Evolutionary conservation across 2,113 vertebrate species (phyloP).

Genomic region (Phylloscopus trochilus): DNA sequence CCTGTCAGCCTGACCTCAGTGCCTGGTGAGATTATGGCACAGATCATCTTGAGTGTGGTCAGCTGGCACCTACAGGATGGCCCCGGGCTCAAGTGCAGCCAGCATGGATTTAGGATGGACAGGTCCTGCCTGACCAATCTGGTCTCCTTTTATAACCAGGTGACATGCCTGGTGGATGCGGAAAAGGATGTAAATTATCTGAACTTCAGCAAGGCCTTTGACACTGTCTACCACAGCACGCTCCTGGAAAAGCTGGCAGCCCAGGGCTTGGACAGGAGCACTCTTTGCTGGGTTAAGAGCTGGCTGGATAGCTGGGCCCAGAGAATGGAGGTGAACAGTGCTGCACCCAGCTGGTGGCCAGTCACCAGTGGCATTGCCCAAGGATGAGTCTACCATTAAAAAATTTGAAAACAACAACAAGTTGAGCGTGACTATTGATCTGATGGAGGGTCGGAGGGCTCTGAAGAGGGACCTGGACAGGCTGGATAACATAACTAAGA

Average conservation of each 20-base stretch:
- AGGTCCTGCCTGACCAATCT: not conserved
- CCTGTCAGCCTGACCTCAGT: not conserved
- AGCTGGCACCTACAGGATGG: rapidly evolving
- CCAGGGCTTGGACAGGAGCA: not conserved
- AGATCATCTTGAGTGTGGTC: not conserved
- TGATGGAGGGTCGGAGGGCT: not conserved
- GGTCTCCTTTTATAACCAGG: no score
- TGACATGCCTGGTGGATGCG: rapidly evolving
- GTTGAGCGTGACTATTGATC: not conserved
- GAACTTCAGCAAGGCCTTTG: not conserved
- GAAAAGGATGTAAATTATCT: not conserved
- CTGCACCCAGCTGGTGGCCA: rapidly evolving
- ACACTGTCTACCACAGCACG: not conserved
- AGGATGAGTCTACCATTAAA: not conserved
- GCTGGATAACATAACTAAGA: no score
- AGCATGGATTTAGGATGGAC: not conserved
- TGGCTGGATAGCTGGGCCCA: not conserved
- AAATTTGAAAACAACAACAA: not conserved
- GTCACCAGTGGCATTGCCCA: not conserved
- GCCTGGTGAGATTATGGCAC: rapidly evolving
- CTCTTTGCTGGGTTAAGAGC: not conserved
- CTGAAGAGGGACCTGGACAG: not conserved
- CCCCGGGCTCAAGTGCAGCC: rapidly evolving
- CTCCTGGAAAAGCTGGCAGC: not conserved
- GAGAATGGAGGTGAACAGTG: rapidly evolving